These are phyloP conservation scores for Rhinophrynus dorsalis DNA, from an alignment of 2,797 vertebrate genomes.

Conservation along the genomic window DNA sequence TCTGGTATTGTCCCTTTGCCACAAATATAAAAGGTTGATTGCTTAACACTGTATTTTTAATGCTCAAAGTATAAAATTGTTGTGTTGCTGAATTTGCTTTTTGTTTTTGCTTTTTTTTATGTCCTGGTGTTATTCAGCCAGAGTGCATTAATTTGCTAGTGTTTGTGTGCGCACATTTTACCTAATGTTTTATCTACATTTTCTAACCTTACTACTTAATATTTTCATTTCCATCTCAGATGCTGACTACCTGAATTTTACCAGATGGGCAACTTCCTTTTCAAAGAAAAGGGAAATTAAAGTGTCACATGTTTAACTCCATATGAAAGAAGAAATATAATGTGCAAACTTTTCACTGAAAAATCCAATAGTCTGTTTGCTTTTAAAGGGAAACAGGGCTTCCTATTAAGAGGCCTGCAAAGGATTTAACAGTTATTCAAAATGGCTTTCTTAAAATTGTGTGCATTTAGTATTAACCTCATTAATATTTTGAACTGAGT, in stretches of 20 bases:
- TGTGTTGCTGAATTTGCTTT: no score
- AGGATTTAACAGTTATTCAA: constrained; percentile 46
- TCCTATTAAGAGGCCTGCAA: constrained; percentile 44
- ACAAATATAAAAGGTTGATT: no score
- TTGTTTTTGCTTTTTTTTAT: no score
- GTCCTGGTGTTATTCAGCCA: no score
- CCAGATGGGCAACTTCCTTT: constrained; percentile 26
- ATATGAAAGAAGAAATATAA: constrained; percentile 41
- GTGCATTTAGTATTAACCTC: constrained; percentile 39
- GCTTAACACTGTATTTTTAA: no score
- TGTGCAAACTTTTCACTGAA: constrained; percentile 32
- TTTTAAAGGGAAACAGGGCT: constrained; percentile 40
- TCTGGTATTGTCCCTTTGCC: no score
- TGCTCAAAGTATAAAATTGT: no score
- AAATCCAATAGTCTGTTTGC: constrained; percentile 33
- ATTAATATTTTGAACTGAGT: constrained; percentile 21
- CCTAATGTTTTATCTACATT: neutral
- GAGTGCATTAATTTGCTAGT: no score
- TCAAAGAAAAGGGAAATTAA: constrained; percentile 33
- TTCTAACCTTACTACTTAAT: neutral
- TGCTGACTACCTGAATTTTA: constrained; percentile 21
- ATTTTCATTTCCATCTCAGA: constrained; percentile 4
- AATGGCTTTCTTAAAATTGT: constrained; percentile 28
- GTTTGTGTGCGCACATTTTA: no score
- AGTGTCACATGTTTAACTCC: constrained; percentile 40